A percentile compares a stretch with the other conserved stretches of the same genome.
Evolutionary conservation across 2,888 invertebrate species (phyloP).

Genomic region (Lasiommata megera): DNA sequence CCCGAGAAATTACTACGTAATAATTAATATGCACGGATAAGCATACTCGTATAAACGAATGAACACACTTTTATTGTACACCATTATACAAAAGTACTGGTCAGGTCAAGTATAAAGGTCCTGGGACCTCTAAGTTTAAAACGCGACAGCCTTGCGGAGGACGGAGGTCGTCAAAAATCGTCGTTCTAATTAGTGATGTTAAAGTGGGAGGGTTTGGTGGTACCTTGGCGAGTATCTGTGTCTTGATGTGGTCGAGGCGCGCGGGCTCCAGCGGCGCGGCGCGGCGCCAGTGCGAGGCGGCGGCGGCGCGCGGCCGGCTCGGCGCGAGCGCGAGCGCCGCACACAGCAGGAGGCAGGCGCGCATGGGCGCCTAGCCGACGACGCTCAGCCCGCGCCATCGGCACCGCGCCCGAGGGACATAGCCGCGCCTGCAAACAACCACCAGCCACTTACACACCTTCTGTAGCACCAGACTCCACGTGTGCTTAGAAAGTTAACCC

Average conservation of each 20-base stretch:
- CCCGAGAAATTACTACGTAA: no score
- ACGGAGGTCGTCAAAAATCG: no score
- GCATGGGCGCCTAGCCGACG: conserved; percentile 74
- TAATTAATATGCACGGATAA: no score
- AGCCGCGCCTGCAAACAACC: conserved; percentile 55
- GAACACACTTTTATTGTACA: no score
- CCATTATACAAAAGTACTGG: no score
- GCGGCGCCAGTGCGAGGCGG: conserved; percentile 38
- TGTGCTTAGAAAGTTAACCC: no score
- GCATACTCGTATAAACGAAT: no score
- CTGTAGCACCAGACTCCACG: no score
- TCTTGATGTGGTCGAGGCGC: conserved; percentile 43
- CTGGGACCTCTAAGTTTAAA: no score
- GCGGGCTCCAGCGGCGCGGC: conserved; percentile 42
- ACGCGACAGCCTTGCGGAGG: no score
- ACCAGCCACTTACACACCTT: background rate
- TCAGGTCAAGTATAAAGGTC: no score
- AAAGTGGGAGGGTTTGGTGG: background rate
- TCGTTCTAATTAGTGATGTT: no score
- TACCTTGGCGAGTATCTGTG: conserved; percentile 42
- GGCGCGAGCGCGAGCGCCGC: conserved; percentile 69
- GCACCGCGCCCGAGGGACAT: conserved; percentile 70
- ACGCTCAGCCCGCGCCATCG: conserved; percentile 74
- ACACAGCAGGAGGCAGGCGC: conserved; percentile 75
- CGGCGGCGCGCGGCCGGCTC: conserved; percentile 66